Conservation (phyloP, 53 echinoderm and acorn worm genomes). For the Pentamera pediparva region DNA sequence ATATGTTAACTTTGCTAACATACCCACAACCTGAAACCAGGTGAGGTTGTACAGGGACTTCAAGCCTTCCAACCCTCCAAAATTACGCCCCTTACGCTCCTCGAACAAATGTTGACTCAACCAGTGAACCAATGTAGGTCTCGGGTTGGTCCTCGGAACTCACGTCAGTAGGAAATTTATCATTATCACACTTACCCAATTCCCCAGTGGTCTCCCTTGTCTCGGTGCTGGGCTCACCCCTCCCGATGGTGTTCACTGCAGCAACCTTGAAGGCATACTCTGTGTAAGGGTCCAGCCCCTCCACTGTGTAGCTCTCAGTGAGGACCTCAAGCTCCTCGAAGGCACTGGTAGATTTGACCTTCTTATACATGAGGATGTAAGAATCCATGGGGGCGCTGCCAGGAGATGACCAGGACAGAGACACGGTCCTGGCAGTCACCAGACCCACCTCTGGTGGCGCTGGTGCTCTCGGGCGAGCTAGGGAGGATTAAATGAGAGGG, state of each 20-base stretch:
- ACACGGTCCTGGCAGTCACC: slow-evolving; percentile 59
- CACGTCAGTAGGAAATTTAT: too few relatives aligned
- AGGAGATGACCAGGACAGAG: slow-evolving; percentile 61
- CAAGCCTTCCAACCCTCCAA: too few relatives aligned
- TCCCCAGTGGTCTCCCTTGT: slow-evolving; percentile 67
- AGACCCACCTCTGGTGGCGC: slow-evolving; percentile 50
- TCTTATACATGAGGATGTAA: slow-evolving; percentile 67
- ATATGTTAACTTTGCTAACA: too few relatives aligned
- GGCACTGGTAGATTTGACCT: slow-evolving; percentile 41
- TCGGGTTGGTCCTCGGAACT: too few relatives aligned
- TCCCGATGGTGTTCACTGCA: slow-evolving; percentile 85
- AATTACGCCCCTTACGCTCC: too few relatives aligned
- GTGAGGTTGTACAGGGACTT: too few relatives aligned
- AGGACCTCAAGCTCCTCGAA: slow-evolving; percentile 47
- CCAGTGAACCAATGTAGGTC: too few relatives aligned
- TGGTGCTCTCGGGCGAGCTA: slow-evolving; percentile 81
- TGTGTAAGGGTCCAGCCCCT: slow-evolving; percentile 65
- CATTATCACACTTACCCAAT: slow-evolving; percentile 67
- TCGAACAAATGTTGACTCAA: too few relatives aligned
- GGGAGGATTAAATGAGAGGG: not conserved
- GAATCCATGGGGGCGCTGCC: slow-evolving; percentile 54
- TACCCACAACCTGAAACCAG: too few relatives aligned
- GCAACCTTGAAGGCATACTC: slow-evolving; percentile 62
- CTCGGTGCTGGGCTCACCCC: slow-evolving; percentile 65
- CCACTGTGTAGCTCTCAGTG: slow-evolving; percentile 60